phyloP scores from a whole-genome alignment of 2,888 invertebrate species.

The Argyresthia albistria region DNA sequence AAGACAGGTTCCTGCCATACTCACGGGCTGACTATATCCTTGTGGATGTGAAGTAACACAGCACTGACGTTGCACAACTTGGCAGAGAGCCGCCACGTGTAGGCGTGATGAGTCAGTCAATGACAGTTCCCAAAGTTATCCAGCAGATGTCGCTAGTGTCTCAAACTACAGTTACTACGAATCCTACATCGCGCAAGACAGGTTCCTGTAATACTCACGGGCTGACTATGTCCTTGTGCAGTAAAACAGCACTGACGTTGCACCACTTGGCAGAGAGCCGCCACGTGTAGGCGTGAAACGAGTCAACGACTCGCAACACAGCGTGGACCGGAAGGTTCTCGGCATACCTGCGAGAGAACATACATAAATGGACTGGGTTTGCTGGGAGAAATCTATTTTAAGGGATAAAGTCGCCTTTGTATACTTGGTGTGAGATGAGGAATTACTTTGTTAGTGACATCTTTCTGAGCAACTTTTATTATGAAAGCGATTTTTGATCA shows the following conservation, averaged over 20 bases:
- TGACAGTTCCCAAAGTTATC: constrained; percentile 12
- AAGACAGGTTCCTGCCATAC: constrained; percentile 22
- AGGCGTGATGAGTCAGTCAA: constrained; percentile 72
- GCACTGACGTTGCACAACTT: constrained; percentile 75
- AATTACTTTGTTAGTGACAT: too few species aligned
- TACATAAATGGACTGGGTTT: neutral
- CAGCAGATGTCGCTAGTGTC: too few species aligned
- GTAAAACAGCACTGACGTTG: constrained; percentile 77
- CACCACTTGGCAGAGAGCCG: constrained; percentile 63
- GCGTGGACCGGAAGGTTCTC: constrained; percentile 58
- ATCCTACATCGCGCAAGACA: too few species aligned
- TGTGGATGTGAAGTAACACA: constrained; percentile 82
- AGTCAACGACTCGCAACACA: constrained; percentile 60
- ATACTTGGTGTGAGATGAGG: too few species aligned
- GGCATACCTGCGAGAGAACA: constrained; percentile 33
- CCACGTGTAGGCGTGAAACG: constrained; percentile 70
- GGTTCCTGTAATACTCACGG: constrained; percentile 58
- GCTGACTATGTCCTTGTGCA: constrained; percentile 81
- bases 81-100: constrained; percentile 69
- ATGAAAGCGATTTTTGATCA: too few species aligned
- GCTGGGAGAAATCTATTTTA: neutral
- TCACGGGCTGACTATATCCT: constrained; percentile 79
- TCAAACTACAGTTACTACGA: too few species aligned
- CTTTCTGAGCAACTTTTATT: too few species aligned
- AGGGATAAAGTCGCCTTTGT: too few species aligned